Evolutionary conservation across 2,888 invertebrate species (phyloP).

Genomic region (Microctonus hyperodae): DNA sequence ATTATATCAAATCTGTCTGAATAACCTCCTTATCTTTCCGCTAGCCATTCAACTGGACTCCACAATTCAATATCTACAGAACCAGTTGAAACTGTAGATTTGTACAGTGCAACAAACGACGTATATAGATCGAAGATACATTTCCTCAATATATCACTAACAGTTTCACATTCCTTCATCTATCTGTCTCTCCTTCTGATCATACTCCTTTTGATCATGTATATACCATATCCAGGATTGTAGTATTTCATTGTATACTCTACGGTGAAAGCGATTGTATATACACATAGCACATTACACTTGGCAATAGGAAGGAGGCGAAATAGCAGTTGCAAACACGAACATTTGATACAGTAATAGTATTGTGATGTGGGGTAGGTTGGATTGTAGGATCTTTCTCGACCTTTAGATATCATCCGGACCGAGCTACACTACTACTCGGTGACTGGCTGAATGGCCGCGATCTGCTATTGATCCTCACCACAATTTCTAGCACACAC

Average conservation of each 20-base stretch:
- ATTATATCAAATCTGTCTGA: background rate
- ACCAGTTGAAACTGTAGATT: background rate
- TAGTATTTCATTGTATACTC: constrained; percentile 6
- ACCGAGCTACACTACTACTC: constrained; percentile 21
- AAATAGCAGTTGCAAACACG: background rate
- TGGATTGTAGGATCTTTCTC: constrained; percentile 17
- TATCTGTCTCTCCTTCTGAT: background rate
- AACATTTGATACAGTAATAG: background rate
- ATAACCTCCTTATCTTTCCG: background rate
- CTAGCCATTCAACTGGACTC: background rate
- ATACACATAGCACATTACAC: background rate
- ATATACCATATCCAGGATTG: background rate
- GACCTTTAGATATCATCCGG: constrained; percentile 30
- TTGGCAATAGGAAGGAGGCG: background rate
- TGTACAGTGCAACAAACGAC: background rate
- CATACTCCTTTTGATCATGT: background rate
- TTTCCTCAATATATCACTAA: background rate
- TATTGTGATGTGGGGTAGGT: background rate
- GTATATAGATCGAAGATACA: background rate
- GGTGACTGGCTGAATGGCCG: constrained; percentile 27
- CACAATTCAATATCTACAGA: background rate
- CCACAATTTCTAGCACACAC: constrained; percentile 19
- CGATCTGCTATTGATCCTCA: constrained; percentile 39
- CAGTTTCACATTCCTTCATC: background rate
- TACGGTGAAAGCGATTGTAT: background rate